Conservation (phyloP, 2,797 vertebrate genomes). For the Pristis pectinata region DNA sequence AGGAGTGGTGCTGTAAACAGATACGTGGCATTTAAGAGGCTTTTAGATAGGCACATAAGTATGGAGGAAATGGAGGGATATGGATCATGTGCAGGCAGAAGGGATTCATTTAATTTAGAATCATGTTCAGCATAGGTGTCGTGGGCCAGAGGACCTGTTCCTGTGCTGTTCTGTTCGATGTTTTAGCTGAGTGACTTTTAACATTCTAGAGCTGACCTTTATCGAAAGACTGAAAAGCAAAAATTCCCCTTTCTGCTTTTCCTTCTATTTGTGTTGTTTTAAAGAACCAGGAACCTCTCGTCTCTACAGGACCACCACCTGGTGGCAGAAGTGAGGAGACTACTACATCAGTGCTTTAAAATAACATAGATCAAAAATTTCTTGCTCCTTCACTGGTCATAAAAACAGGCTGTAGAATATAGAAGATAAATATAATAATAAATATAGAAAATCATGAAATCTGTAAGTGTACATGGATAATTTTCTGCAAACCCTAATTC, state of each 20-base stretch:
- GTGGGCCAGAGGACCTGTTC: no score
- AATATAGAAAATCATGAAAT: no score
- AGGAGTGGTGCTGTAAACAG: no score
- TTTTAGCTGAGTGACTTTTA: neutral
- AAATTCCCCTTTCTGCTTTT: neutral
- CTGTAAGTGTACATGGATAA: neutral
- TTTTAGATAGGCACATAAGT: no score
- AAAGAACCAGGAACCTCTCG: neutral
- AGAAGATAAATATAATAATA: neutral
- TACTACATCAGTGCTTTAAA: neutral
- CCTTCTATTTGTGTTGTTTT: neutral
- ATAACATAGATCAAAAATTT: neutral
- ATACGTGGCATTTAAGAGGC: no score
- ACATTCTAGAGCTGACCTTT: neutral
- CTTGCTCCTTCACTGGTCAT: neutral
- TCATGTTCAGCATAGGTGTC: no score
- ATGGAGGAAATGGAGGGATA: no score
- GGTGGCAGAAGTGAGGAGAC: neutral
- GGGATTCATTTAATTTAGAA: no score
- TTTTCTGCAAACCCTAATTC: neutral
- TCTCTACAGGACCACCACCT: neutral
- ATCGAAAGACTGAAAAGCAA: neutral
- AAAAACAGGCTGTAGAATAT: neutral
- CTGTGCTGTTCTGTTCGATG: no score
- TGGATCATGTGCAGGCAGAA: no score